Evolutionary conservation across 2,797 vertebrate species (phyloP), one percentile per base, ranked within the genome.

Genomic region (Serranus cabrilla): DNA sequence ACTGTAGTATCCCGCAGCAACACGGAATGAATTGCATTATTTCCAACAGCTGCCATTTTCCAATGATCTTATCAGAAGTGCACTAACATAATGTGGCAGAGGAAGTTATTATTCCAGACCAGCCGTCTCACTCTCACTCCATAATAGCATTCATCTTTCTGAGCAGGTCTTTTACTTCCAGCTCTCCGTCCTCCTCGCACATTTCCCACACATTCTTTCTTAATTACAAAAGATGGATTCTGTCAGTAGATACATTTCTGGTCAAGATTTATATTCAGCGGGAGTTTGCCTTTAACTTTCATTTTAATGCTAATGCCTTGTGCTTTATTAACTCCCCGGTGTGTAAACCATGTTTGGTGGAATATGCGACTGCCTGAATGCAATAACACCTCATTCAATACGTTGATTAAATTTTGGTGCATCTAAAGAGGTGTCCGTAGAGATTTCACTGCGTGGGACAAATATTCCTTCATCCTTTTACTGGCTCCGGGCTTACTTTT

Each of bases 1-100:
- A 92, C 92, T 77, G 94, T 94, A 89, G 95, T 96, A 93, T 96
- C 97, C 96, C 91, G 90, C 78, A 96, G 97, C 96, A 95, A 96
- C 94, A 92, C 91, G 87, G 91, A 97, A 97, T 96, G 96, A 97
- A 98, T 96, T 96, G 95, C 96, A 96, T 97, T 97, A 96, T 97
- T 97, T 96, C 94, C 96, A 97, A 96, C 95, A 87, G 96, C 96
- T 96, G 96, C 96, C 95, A 95, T 96, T 97, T 96, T 94, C 86
- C 93, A 94, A 95, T 92, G 90, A 95, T 97, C 94, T 94, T 93
- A 95, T 96, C 94, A 95, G 92, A 90, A 91, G 89, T 83, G 84
- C 87, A 69, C 88, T 90, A 93, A 90, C 90, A 92, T 92, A 94
- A 95, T 92, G 92, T 92, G 91, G 92, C 86, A 85, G 92, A 93